Percentiles rank a stretch among this genome's conserved stretches.
Conservation (phyloP, 1,140 invertebrate genomes). For the Diploscapter pachys region DNA sequence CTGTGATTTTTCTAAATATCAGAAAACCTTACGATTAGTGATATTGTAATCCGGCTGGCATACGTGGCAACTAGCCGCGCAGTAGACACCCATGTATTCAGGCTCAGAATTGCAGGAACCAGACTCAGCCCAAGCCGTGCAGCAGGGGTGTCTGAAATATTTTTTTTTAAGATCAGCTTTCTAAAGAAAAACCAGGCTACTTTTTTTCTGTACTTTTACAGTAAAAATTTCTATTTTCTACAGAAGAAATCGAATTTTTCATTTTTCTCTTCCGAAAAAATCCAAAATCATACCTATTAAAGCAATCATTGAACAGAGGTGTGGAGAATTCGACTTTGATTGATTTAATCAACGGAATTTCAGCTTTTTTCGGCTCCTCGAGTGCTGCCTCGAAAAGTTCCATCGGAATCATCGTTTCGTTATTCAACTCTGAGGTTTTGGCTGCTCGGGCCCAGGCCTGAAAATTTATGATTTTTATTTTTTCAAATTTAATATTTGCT, state of each 20-base stretch:
- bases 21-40: conserved; percentile 41
- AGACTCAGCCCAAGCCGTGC: conserved; percentile 45
- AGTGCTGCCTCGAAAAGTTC: conserved; percentile 8
- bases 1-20: not conserved
- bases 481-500: not conserved
- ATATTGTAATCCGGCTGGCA: conserved; percentile 50
- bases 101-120: conserved; percentile 46
- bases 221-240: no score
- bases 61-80: conserved; percentile 41
- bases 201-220: no score
- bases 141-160: conserved; percentile 46
- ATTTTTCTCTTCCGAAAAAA: conserved; percentile 2
- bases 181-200: no score
- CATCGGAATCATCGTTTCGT: conserved; percentile 2
- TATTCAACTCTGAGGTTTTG: not conserved
- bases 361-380: conserved; percentile 18
- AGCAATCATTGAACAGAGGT: conserved; percentile 49
- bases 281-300: conserved; percentile 35
- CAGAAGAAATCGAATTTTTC: not conserved
- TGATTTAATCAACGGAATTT: conserved; percentile 12
- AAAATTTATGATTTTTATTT: not conserved
- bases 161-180: not conserved
- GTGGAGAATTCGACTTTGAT: conserved; percentile 16
- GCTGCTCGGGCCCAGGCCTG: conserved; percentile 23
- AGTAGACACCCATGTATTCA: conserved; percentile 50